These are phyloP conservation scores for Agonopterix alstromeriana DNA, from an alignment of 2,888 invertebrate genomes.

Conservation along the genomic window DNA sequence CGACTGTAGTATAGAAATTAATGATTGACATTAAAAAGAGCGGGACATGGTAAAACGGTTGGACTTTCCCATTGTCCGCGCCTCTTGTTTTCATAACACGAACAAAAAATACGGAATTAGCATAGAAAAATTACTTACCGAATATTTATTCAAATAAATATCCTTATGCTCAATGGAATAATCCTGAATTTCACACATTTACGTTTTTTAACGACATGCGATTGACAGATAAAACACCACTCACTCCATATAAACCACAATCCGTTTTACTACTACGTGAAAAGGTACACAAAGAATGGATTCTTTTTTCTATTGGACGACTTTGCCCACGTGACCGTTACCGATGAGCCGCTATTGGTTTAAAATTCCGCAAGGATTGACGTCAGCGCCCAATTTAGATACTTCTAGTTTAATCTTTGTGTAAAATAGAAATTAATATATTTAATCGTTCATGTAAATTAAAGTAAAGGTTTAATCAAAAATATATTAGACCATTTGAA, in stretches of 20 bases:
- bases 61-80: slow-evolving; percentile 60
- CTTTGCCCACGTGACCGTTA: slow-evolving; percentile 68
- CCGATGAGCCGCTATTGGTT: slow-evolving; percentile 57
- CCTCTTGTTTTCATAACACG: slow-evolving; percentile 42
- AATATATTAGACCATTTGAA: slow-evolving; percentile 1
- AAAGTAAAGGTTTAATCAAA: neutral
- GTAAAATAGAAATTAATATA: neutral
- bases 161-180: slow-evolving; percentile 81
- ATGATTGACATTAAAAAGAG: slow-evolving; percentile 70
- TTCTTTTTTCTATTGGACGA: slow-evolving; percentile 61
- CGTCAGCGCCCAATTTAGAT: slow-evolving; percentile 38
- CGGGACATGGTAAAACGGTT: slow-evolving; percentile 59
- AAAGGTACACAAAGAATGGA: slow-evolving; percentile 77
- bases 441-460: neutral
- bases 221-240: slow-evolving; percentile 74
- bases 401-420: slow-evolving; percentile 15
- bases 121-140: slow-evolving; percentile 73
- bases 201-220: slow-evolving; percentile 63
- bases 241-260: slow-evolving; percentile 72
- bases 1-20: slow-evolving; percentile 8
- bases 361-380: slow-evolving; percentile 25
- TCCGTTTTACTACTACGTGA: slow-evolving; percentile 71
- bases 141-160: slow-evolving; percentile 80
- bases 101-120: slow-evolving; percentile 10
- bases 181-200: slow-evolving; percentile 84